Percentiles rank a stretch among this genome's conserved stretches.
Evolutionary conservation across 30 jellyfish, hydroid and myxozoan species (phyloP).

Genomic region (Cassiopea xamachana): DNA sequence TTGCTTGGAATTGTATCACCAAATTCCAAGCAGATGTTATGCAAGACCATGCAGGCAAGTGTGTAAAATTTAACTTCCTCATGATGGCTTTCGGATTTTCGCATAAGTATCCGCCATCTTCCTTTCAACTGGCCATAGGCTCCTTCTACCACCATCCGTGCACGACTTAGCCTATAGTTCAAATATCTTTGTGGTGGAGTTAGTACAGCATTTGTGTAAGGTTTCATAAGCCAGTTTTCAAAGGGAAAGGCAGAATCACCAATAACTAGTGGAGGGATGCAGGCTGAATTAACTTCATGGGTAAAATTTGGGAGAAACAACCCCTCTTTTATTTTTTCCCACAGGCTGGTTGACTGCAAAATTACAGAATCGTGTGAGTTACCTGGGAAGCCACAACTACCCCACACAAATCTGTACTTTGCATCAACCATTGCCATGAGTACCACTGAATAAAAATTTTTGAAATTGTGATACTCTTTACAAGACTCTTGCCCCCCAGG

Average conservation of each 20-base stretch:
- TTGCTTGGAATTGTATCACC: constrained; percentile 1
- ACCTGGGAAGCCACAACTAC: constrained; percentile 79
- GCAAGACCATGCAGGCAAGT: constrained; percentile 32
- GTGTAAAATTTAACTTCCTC: constrained; percentile 22
- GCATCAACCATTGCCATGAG: constrained; percentile 80
- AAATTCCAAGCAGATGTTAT: neutral
- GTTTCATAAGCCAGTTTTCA: constrained; percentile 45
- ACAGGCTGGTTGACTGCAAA: constrained; percentile 68
- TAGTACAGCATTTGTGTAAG: constrained; percentile 64
- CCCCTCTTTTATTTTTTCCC: constrained; percentile 50
- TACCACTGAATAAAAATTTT: constrained; percentile 60
- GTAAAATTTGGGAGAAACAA: constrained; percentile 35
- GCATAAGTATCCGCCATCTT: constrained; percentile 41
- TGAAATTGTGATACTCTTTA: neutral
- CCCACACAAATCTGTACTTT: constrained; percentile 73
- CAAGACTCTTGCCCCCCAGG: no score
- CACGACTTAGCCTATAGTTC: constrained; percentile 54
- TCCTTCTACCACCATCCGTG: constrained; percentile 33
- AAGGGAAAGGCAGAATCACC: constrained; percentile 68
- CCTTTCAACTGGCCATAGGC: constrained; percentile 42
- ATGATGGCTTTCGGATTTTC: constrained; percentile 34
- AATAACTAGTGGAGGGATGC: constrained; percentile 53
- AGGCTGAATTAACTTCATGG: neutral
- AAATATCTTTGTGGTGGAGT: constrained; percentile 45
- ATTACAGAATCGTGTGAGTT: constrained; percentile 54